phyloP scores from a whole-genome alignment of 1,140 invertebrate genomes.

The Drosophila elegans region DNA sequence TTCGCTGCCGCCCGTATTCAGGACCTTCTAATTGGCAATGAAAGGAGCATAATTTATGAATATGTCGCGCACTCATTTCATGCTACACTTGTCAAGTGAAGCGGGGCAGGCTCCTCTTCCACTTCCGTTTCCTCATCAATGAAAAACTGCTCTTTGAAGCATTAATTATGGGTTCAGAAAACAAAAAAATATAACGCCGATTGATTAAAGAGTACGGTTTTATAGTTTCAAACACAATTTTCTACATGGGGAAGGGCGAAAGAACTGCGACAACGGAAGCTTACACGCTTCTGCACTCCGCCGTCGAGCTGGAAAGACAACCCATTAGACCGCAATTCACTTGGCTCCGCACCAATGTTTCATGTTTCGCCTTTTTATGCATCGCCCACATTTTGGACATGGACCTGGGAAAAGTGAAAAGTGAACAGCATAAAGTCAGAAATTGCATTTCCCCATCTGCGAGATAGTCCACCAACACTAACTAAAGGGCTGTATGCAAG shows the following conservation, averaged over 20 bases:
- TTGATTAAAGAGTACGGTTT: not conserved
- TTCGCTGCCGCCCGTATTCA: slow-evolving; percentile 39
- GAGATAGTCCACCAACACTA: slow-evolving; percentile 23
- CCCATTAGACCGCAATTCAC: slow-evolving; percentile 71
- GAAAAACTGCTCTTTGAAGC: slow-evolving; percentile 20
- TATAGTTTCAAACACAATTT: not conserved
- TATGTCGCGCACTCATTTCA: slow-evolving; percentile 72
- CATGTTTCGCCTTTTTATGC: slow-evolving; percentile 54
- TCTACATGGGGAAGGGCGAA: not conserved
- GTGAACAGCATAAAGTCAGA: slow-evolving; percentile 62
- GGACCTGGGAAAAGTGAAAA: slow-evolving; percentile 50
- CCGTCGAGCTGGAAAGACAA: slow-evolving; percentile 31
- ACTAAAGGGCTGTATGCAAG: slow-evolving; percentile 7
- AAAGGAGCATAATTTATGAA: slow-evolving; percentile 79
- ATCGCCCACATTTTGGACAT: slow-evolving; percentile 59
- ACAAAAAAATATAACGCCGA: not conserved
- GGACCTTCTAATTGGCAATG: slow-evolving; percentile 79
- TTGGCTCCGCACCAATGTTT: slow-evolving; percentile 53
- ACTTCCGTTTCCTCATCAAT: slow-evolving; percentile 12
- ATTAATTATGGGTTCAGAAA: slow-evolving; percentile 26
- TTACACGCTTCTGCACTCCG: slow-evolving; percentile 47
- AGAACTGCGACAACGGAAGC: slow-evolving; percentile 30
- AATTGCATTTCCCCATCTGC: slow-evolving; percentile 67
- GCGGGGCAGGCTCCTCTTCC: not conserved
- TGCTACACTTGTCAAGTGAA: slow-evolving; percentile 52